Conservation (phyloP, 2,797 vertebrate genomes). For the Onychomys torridus region DNA sequence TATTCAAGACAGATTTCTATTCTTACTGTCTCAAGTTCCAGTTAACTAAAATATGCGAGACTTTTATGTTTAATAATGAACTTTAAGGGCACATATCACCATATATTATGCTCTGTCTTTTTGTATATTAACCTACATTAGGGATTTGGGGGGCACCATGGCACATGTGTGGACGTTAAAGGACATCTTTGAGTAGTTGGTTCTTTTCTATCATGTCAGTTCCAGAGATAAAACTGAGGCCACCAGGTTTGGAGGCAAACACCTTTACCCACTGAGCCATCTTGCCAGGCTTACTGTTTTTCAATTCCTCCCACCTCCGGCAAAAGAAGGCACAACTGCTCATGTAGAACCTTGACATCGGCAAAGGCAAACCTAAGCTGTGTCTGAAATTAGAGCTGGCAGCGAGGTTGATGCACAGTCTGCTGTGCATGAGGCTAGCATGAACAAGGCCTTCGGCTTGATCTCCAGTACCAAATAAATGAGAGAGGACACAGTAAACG, state of each 20-base stretch:
- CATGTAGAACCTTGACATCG: conserved; percentile 21
- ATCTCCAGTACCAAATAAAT: not conserved
- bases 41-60: conserved; percentile 34
- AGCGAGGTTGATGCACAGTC: not conserved
- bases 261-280: not conserved
- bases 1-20: conserved; percentile 4
- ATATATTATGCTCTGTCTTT: not conserved
- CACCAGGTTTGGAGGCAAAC: not conserved
- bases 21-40: conserved; percentile 16
- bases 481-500: not conserved
- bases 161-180: too few species aligned
- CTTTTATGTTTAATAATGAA: conserved; percentile 53
- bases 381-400: not conserved
- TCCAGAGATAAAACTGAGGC: not conserved
- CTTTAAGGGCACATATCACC: not conserved
- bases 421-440: not conserved
- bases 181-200: not conserved
- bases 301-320: not conserved
- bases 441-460: not conserved
- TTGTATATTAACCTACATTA: not conserved
- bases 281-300: not conserved
- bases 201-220: too few species aligned
- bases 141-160: not conserved
- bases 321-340: not conserved
- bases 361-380: not conserved